A percentile compares a stretch with the other conserved stretches of the same genome.
Conservation (phyloP, 1,140 invertebrate genomes). For the Hylaeus volcanicus region DNA sequence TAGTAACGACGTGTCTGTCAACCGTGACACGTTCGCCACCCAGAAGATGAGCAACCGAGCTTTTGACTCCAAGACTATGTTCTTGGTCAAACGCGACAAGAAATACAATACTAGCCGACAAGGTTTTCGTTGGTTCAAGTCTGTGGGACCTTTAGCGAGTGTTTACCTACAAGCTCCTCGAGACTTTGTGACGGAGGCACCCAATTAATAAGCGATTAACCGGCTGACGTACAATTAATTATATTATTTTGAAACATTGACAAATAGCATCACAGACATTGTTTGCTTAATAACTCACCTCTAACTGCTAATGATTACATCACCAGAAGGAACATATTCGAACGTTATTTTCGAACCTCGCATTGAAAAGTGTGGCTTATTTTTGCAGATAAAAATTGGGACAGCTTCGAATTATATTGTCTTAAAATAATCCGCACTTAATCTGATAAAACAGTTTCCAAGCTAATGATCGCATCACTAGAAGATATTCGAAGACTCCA, state of each 20-base stretch:
- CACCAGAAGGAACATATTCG: too few species aligned
- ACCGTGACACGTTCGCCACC: not conserved
- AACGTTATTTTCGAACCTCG: not conserved
- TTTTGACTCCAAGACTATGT: not conserved
- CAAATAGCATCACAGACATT: too few species aligned
- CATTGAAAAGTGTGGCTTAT: not conserved
- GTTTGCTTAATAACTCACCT: too few species aligned
- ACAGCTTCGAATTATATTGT: not conserved
- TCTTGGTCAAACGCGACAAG: not conserved
- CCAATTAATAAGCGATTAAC: not conserved
- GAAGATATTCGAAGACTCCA: too few species aligned
- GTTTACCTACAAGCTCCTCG: too few species aligned
- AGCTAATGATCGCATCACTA: too few species aligned
- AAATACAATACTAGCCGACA: too few species aligned
- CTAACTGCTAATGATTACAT: too few species aligned
- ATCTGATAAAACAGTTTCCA: too few species aligned
- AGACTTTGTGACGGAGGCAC: not conserved
- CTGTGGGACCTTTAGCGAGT: not conserved
- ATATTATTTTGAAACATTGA: too few species aligned
- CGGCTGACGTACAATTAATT: too few species aligned
- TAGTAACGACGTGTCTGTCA: not conserved
- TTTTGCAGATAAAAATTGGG: conserved; percentile 49
- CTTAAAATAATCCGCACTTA: too few species aligned
- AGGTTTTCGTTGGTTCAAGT: not conserved
- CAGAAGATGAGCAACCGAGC: not conserved